Percentiles rank a stretch among this genome's conserved stretches.
These are phyloP conservation scores for Conger conger DNA, from an alignment of 2,113 vertebrate genomes.

Conservation along the genomic window DNA sequence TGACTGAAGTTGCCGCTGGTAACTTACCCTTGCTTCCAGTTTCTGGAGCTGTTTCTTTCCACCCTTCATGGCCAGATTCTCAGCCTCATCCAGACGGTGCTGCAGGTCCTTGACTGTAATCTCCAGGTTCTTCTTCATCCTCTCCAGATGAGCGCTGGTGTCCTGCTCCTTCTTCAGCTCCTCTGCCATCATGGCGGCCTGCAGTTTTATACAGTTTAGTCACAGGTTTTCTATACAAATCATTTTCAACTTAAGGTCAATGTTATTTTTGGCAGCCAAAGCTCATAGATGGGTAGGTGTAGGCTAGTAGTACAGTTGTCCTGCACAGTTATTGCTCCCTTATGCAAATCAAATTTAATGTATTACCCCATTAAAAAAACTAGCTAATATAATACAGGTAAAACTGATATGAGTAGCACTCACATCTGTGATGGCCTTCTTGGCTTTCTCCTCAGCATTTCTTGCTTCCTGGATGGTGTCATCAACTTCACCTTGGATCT, in stretches of 20 bases:
- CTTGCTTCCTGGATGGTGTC: constrained; percentile 62
- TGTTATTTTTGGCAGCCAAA: too few species aligned
- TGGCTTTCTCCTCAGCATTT: constrained; percentile 69
- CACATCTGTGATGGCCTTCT: constrained; percentile 69
- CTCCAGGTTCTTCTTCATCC: constrained; percentile 97
- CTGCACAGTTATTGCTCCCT: too few species aligned
- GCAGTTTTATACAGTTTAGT: background rate
- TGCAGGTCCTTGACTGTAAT: constrained; percentile 73
- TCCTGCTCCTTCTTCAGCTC: constrained; percentile 90
- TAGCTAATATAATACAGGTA: background rate
- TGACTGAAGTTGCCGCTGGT: background rate
- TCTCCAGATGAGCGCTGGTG: constrained; percentile 84
- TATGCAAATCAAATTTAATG: background rate
- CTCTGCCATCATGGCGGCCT: constrained; percentile 85
- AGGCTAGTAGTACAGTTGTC: too few species aligned
- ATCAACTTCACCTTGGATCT: constrained; percentile 63
- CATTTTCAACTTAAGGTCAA: too few species aligned
- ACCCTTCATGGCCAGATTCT: constrained; percentile 75
- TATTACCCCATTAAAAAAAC: too few species aligned
- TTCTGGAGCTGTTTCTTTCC: constrained; percentile 83
- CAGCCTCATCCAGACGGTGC: constrained; percentile 74
- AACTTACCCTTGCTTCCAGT: constrained; percentile 71
- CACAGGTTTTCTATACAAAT: too few species aligned
- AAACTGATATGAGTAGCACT: constrained; percentile 30
- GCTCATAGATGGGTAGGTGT: too few species aligned